phyloP scores from a whole-genome alignment of 2,888 invertebrate species.

The Macrosiphum euphorbiae region DNA sequence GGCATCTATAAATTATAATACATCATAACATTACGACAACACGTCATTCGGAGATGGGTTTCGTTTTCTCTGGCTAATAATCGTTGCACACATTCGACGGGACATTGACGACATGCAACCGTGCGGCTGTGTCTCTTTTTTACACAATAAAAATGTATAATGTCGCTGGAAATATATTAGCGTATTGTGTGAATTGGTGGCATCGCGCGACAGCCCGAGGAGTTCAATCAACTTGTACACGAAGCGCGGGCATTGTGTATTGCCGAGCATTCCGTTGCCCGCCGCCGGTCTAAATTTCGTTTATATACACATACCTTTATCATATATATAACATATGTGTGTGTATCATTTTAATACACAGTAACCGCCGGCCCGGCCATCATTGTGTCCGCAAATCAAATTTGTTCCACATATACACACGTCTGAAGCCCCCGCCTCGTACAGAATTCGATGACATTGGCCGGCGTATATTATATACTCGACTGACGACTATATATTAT shows the following conservation, averaged over 20 bases:
- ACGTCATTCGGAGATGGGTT: not conserved
- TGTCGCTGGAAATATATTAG: slow-evolving; percentile 31
- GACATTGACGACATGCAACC: slow-evolving; percentile 22
- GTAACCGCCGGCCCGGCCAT: slow-evolving; percentile 21
- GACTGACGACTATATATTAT: not conserved
- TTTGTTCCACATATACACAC: slow-evolving; percentile 64
- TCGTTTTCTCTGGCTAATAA: not conserved
- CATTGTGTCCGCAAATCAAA: slow-evolving; percentile 64
- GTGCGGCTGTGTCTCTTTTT: slow-evolving; percentile 20
- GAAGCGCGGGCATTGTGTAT: slow-evolving; percentile 53
- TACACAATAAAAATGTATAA: slow-evolving; percentile 13
- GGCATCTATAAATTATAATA: not conserved
- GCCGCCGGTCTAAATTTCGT: slow-evolving; percentile 39
- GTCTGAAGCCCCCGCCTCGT: not conserved
- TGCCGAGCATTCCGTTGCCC: slow-evolving; percentile 49
- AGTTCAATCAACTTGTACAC: slow-evolving; percentile 61
- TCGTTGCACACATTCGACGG: not conserved
- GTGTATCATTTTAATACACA: slow-evolving; percentile 36
- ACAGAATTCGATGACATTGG: slow-evolving; percentile 24
- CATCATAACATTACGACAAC: not conserved
- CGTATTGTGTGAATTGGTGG: slow-evolving; percentile 58
- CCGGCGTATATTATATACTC: not conserved
- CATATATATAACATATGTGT: not conserved
- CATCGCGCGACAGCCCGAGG: slow-evolving; percentile 36
- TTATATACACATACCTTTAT: not conserved